These are phyloP conservation scores for Drosophila nikananu DNA, from an alignment of 1,140 invertebrate genomes.

Conservation along the genomic window DNA sequence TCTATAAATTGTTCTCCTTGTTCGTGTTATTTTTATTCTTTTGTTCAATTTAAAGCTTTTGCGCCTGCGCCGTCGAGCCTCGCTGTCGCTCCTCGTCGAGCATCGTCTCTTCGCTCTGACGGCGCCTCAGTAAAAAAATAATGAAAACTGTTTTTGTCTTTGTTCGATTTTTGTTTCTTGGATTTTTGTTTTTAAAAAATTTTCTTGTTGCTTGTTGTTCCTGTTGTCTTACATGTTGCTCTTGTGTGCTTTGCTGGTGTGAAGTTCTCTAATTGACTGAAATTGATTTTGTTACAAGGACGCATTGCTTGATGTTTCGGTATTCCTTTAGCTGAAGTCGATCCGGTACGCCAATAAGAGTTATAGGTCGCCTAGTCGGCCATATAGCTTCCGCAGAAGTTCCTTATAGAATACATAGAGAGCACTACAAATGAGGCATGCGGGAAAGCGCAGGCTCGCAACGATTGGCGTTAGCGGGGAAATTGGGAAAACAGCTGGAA, in stretches of 20 bases:
- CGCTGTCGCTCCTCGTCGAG: neutral
- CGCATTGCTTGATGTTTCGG: conserved; percentile 65
- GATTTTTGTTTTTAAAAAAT: conserved; percentile 51
- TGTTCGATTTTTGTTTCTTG: conserved; percentile 29
- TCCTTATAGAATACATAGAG: conserved; percentile 41
- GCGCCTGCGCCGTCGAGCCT: conserved; percentile 70
- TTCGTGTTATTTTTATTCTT: conserved; percentile 50
- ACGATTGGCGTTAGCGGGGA: conserved; percentile 68
- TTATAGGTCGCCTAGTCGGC: conserved; percentile 17
- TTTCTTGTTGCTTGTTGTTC: conserved; percentile 52
- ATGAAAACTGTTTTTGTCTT: conserved; percentile 63
- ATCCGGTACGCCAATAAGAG: conserved; percentile 68
- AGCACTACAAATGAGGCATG: conserved; percentile 61
- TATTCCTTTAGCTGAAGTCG: conserved; percentile 51
- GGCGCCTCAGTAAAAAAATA: conserved; percentile 79
- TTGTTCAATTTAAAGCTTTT: conserved; percentile 82
- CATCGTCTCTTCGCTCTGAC: conserved; percentile 25
- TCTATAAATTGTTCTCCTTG: conserved; percentile 56
- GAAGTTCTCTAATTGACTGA: conserved; percentile 78
- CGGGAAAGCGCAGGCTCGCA: conserved; percentile 52
- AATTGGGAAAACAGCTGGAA: conserved; percentile 51
- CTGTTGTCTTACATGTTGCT: conserved; percentile 29
- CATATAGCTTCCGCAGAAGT: conserved; percentile 22
- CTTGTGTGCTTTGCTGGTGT: conserved; percentile 48
- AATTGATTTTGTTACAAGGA: conserved; percentile 84